Base-by-base conservation (phyloP, 2,797 vertebrate genomes). In the Catamblyrhynchus diadema region DNA sequence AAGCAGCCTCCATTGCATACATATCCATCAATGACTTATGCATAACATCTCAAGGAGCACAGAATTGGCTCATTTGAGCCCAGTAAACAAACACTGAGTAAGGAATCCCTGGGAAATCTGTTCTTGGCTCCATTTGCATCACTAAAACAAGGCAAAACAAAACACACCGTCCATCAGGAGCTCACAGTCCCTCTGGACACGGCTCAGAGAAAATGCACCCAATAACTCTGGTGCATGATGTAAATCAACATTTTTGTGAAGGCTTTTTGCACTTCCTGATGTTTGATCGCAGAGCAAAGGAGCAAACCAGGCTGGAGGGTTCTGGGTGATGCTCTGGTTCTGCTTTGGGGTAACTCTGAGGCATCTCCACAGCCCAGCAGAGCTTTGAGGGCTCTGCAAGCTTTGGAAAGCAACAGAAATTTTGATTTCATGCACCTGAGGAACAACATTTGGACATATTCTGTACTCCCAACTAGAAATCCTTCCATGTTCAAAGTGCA, bases 81-180 rank as follows among this genome's bases (percentile, higher is more conserved):
- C 27, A 30, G 74, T 42, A 88, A 94, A 84, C 84, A 90, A 86
- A 83, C 78, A 42, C 1, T 16, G 70, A 86, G 81, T 54, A 84
- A 94, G 19, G 4, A 88, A 92, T 72, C 91, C 93, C 83, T 81
- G 72, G 83, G 39, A 92, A 91, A 71, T 78, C 62, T 42, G 42
- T 66, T 83, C 21, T 25, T 86, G 41, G 69, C 48, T 39, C 57
- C 39, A 28, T 72, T 71, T 69, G 65, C 81, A 83, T 48, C 70
- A 65, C 39, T 47, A n/a, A 74, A 78, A 22, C 21, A 15, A 83
- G 32, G 13, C 54, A 48, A 44, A 92, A 71, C 33, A 45, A 66
- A 83, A 60, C 1, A 7, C 11, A 4, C 23, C 9, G 17, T 37
- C 17, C 57, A 59, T 37, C 24, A 11, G 35, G 28, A 54, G 42